Percentiles rank a stretch among this genome's conserved stretches.
Evolutionary conservation across 2,888 invertebrate species (phyloP).

Genomic region (Eupithecia insigniata): DNA sequence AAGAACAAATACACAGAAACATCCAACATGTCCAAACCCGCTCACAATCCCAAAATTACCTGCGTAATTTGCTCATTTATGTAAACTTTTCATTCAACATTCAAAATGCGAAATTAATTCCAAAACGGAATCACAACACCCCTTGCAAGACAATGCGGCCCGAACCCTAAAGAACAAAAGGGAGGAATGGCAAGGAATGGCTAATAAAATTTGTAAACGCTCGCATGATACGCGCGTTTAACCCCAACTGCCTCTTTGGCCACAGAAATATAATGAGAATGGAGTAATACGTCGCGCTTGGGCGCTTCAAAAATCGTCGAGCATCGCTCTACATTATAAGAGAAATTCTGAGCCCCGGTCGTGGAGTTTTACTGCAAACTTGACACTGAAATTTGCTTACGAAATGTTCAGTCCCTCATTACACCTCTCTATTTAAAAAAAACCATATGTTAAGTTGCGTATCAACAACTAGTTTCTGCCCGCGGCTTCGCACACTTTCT

Average conservation of each 20-base stretch:
- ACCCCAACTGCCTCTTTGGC: constrained; percentile 65
- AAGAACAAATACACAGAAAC: background rate
- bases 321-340: constrained; percentile 32
- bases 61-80: constrained; percentile 37
- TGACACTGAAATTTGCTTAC: constrained; percentile 20
- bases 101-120: constrained; percentile 36
- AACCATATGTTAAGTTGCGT: background rate
- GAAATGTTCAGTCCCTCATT: background rate
- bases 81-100: constrained; percentile 38
- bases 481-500: too few species aligned
- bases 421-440: background rate
- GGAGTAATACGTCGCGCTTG: constrained; percentile 65
- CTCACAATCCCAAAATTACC: constrained; percentile 38
- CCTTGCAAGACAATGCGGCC: constrained; percentile 36
- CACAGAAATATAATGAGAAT: constrained; percentile 71
- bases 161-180: constrained; percentile 64
- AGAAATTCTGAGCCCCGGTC: constrained; percentile 13
- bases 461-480: too few species aligned
- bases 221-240: constrained; percentile 80
- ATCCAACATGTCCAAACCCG: background rate
- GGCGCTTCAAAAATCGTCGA: constrained; percentile 51
- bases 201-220: constrained; percentile 82
- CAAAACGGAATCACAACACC: constrained; percentile 39
- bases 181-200: constrained; percentile 59
- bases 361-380: constrained; percentile 19